Base-by-base conservation (phyloP, 2,113 vertebrate genomes). In the Clinocottus analis region DNA sequence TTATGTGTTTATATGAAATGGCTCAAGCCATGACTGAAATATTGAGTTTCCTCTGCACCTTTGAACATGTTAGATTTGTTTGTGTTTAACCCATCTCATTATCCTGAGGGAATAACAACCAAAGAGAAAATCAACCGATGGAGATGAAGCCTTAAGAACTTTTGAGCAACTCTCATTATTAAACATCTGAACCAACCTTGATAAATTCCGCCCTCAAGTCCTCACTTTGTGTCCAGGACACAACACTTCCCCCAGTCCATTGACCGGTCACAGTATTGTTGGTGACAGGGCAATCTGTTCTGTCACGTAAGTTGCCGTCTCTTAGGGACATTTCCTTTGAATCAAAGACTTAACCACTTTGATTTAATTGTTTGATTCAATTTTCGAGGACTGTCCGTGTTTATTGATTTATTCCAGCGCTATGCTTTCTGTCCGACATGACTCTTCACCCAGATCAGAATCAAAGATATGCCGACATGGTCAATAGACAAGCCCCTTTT, bases 281-380 rank as follows among this genome's bases (percentile, higher is more conserved):
- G 64, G 35, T 79, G 84, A 85, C 77, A 71, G 56, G 63, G n/a
- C 77, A 63, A 62, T 80, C 80, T 78, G 70, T 51, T 58, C 59
- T 6, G 1, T 75, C 85, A 59, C 61, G 70, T 67, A 33, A 7
- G 65, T 78, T 72, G 33, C 35, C 11, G 25, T 71, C 69, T 73
- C 74, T 66, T 58, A 49, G 62, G 53, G 59, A 67, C 58, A 33
- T 68, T 73, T 70, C 64, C 64, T 90, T 81, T 84, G 72, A 72
- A 76, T 82, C 80, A 87, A 88, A 87, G 80, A 72, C 70, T 68
- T 68, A 53, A 77, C 70, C 72, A 68, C 82, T 85, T 90, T 90
- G 77, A 90, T 77, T 67, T 35, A 56, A 19, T 71, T 49, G 58
- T 68, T 76, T 82, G 72, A 74, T 71, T 71, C 73, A 66, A 31